phyloP scores from a whole-genome alignment of 2,888 invertebrate species.

The Acronicta psi region DNA sequence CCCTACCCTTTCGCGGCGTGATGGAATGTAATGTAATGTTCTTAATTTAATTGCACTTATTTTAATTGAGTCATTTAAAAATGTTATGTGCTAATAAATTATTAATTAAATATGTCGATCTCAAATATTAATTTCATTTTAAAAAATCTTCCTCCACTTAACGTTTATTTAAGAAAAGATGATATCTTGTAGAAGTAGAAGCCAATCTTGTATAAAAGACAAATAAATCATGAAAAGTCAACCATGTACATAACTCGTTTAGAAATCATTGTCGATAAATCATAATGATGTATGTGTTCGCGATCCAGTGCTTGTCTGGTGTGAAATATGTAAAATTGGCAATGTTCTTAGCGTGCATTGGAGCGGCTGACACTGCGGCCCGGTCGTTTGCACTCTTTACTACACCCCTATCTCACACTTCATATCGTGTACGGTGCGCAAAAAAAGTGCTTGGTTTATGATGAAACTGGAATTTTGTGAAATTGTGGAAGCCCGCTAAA shows the following conservation, averaged over 20 bases:
- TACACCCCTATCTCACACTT: slow-evolving; percentile 84
- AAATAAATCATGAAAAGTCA: slow-evolving; percentile 14
- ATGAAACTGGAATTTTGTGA: slow-evolving; percentile 15
- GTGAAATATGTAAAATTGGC: slow-evolving; percentile 77
- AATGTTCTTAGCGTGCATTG: slow-evolving; percentile 76
- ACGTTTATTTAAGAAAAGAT: too few species aligned
- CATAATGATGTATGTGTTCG: slow-evolving; percentile 57
- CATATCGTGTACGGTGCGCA: slow-evolving; percentile 74
- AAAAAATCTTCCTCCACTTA: too few species aligned
- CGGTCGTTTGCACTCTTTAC: slow-evolving; percentile 88
- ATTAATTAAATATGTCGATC: too few species aligned
- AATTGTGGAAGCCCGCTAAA: not conserved
- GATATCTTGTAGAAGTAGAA: not conserved
- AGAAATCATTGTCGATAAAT: slow-evolving; percentile 58
- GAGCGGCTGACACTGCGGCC: slow-evolving; percentile 79
- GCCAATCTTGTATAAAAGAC: slow-evolving; percentile 40
- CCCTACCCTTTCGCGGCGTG: too few species aligned
- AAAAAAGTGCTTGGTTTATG: slow-evolving; percentile 47
- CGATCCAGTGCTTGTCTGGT: slow-evolving; percentile 56
- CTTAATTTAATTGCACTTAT: too few species aligned
- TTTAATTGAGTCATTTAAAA: too few species aligned
- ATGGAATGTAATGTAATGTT: too few species aligned
- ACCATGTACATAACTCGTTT: slow-evolving; percentile 42
- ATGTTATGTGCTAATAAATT: too few species aligned
- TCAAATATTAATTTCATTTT: too few species aligned